Base-by-base conservation (phyloP, 2,113 vertebrate genomes). In the Pedetes capensis region DNA sequence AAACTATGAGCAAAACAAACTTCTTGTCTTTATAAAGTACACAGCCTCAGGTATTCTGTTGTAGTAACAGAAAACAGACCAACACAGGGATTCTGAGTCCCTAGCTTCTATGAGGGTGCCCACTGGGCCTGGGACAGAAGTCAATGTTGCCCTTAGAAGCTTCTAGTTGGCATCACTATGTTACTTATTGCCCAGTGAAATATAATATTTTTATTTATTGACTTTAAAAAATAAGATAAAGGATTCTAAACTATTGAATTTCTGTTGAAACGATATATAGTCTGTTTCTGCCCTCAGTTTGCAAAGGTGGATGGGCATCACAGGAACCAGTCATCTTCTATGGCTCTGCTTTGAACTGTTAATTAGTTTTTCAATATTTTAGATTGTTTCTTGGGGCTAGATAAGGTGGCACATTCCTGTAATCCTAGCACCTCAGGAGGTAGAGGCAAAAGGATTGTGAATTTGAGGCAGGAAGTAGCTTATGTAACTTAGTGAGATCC, bases 351-450 rank as follows among this genome's bases (percentile, higher is more conserved):
- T 81, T 23, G 66, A 88, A 42, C 53, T n/a, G 18, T 53, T 88
- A 61, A 78, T 72, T n/a, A 76, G 72, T 49, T 81, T 49, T n/a
- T 82, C 72, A 13, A 44, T 92, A 72, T 78, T 91, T 86, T 37
- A 89, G 61, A 17, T 72, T 1, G 0, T 66, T 74, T 76, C 55
- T 89, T 74, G n/a, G n/a, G n/a, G n/a, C n/a, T n/a, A n/a, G n/a
- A n/a, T n/a, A n/a, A n/a, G n/a, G n/a, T n/a, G n/a, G n/a, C n/a
- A n/a, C n/a, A n/a, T n/a, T n/a, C n/a, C n/a, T n/a, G n/a, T n/a
- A n/a, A n/a, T n/a, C n/a, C n/a, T n/a, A n/a, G n/a, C n/a, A n/a
- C n/a, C n/a, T n/a, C n/a, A n/a, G n/a, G n/a, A n/a, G n/a, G n/a
- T n/a, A n/a, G n/a, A n/a, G n/a, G n/a, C n/a, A n/a, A n/a, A n/a